Evolutionary conservation across 1,140 invertebrate genomes (phyloP), one percentile per base, ranked within the genome.

Genomic region (Dreissena polymorpha): DNA sequence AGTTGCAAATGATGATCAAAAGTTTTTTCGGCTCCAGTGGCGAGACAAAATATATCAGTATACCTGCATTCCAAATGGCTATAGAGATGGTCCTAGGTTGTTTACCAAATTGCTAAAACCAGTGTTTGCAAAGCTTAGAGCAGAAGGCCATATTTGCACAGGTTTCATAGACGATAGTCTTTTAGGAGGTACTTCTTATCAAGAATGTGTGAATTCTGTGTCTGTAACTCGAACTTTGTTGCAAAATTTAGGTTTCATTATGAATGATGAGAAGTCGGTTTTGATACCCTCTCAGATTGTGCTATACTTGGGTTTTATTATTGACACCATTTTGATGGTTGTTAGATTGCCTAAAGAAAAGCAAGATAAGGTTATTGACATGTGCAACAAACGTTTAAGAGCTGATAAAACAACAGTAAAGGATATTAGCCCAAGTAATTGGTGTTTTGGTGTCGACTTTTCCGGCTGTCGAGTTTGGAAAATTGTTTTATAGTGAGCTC

Each of bases 71-170:
- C 55, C 73, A 29, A 80, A 72, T 72, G 67, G 68, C 53, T 23
- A 63, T 10, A 60, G 27, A 21, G 55, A 18, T 80, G 67, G 51
- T 60, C 78, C 78, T 16, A 14, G 8, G 18, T n/a, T 57, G 10
- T 80, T 80, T 72, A 80, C 78, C 57, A 80, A 80, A 64, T 64
- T 80, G n/a, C 18, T 72, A 25, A 80, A 80, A 63, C 69, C 78
- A 60, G 53, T 72, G 64, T n/a, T 49, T 72, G 51, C 78, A 10
- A 67, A 80, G 39, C 39, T 81, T 5, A 60, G 67, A 12, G 60
- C 14, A 49, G 39, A 72, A 64, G 55, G 67, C 13, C 55, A 71
- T 64, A 81, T 63, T 13, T 14, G 53, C 25, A 71, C 51, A 50
- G 57, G 69, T 7, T 72, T 68, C 64, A 72, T 81, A 18, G 69